A percentile compares a stretch with the other conserved stretches of the same genome.
phyloP scores from a whole-genome alignment of 2,113 vertebrate species.

The rabbit (Oryctolagus cuniculus) region mOryCun1.1 NC_091451.1:30376001-30376500 shows the following conservation, averaged over 20 bases:
- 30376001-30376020: too few relatives aligned
- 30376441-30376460: accelerated
- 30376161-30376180: not conserved
- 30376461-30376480: not conserved
- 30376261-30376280: not conserved
- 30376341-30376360: too few relatives aligned
- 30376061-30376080: too few relatives aligned
- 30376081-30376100: too few relatives aligned
- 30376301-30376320: not conserved
- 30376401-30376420: not conserved
- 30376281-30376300: not conserved
- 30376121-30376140: too few relatives aligned
- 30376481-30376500: not conserved
- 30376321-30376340: not conserved
- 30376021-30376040: too few relatives aligned
- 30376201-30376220: not conserved
- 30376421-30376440: not conserved
- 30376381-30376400: not conserved
- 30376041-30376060: too few relatives aligned
- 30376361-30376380: not conserved
- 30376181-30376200: not conserved
- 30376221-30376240: not conserved
- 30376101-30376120: too few relatives aligned
- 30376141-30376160: too few relatives aligned
- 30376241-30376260: not conserved